Conservation (phyloP, 2,888 invertebrate species). For the Coronaproctus castanopsis region DNA sequence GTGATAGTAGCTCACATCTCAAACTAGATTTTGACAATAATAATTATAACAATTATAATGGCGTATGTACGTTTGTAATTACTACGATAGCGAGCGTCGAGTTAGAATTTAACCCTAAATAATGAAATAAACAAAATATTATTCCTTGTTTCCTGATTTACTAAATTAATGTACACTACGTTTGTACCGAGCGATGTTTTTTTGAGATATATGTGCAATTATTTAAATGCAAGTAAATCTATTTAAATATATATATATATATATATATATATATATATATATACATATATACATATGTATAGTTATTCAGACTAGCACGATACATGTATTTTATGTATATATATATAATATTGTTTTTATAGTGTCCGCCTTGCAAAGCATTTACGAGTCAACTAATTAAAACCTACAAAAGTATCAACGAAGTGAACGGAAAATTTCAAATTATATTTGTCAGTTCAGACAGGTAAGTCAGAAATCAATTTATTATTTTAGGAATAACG, state of each 20-base stretch:
- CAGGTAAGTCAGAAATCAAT: conserved; percentile 32
- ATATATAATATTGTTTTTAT: conserved; percentile 18
- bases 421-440: conserved; percentile 49
- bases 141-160: too few species aligned
- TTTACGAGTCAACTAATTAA: conserved; percentile 58
- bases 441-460: conserved; percentile 72
- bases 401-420: conserved; percentile 48
- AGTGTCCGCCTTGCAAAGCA: conserved; percentile 73
- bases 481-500: not conserved
- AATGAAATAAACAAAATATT: too few species aligned
- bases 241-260: not conserved
- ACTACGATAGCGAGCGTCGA: too few species aligned
- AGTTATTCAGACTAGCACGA: conserved; percentile 1
- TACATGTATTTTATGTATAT: not conserved
- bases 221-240: not conserved
- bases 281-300: not conserved
- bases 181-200: too few species aligned
- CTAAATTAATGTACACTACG: too few species aligned
- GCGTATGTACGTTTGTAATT: too few species aligned
- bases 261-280: not conserved
- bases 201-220: too few species aligned
- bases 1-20: too few species aligned
- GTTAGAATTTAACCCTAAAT: too few species aligned
- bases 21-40: too few species aligned
- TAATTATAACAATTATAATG: too few species aligned